These are phyloP conservation scores for Hippocampus comes DNA, from an alignment of 2,113 vertebrate species.

Conservation along the genomic window DNA sequence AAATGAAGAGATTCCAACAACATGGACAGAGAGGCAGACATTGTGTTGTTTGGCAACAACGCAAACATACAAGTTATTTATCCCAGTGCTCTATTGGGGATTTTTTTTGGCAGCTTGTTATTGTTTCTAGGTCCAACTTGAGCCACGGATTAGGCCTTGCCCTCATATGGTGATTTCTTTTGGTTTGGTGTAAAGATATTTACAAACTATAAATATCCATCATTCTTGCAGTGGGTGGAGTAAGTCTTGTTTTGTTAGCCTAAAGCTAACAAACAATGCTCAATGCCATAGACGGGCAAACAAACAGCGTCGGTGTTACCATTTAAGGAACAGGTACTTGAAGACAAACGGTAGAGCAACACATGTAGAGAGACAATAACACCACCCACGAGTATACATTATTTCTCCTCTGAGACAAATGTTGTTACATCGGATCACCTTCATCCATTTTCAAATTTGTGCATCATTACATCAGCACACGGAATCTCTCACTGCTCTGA, in stretches of 20 bases:
- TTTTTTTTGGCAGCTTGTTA: not conserved
- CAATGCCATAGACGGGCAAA: no score
- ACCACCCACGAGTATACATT: no score
- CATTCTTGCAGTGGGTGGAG: not conserved
- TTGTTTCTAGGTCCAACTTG: slow-evolving; percentile 14
- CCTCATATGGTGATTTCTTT: slow-evolving; percentile 10
- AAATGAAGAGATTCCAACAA: slow-evolving; percentile 13
- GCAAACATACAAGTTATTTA: slow-evolving; percentile 28
- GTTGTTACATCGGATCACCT: no score
- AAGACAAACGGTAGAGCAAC: not conserved
- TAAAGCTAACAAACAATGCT: no score
- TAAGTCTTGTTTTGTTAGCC: no score
- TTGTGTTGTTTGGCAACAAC: slow-evolving; percentile 20
- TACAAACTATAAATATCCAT: not conserved
- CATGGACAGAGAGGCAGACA: not conserved
- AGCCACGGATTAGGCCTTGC: slow-evolving; percentile 15
- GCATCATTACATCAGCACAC: no score
- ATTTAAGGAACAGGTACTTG: no score
- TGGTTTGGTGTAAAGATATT: slow-evolving; percentile 9
- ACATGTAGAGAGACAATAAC: no score
- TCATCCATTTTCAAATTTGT: no score
- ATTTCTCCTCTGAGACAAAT: no score
- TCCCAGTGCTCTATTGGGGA: slow-evolving; percentile 35
- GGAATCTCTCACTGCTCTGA: no score
- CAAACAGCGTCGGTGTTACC: no score